phyloP scores from a whole-genome alignment of 2,113 vertebrate species.

The Zeus faber region DNA sequence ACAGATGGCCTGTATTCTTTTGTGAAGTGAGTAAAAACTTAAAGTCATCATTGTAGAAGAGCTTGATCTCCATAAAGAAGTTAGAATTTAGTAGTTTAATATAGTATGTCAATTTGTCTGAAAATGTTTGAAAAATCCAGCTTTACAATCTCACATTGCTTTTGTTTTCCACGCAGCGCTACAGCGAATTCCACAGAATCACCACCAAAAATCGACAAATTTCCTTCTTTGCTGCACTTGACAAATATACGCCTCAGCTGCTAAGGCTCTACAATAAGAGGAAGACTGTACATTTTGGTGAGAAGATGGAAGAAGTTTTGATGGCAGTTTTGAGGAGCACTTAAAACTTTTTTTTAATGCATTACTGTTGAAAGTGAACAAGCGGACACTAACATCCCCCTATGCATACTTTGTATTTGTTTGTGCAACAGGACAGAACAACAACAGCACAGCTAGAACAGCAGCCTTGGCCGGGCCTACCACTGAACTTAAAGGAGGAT shows the following conservation, averaged over 20 bases:
- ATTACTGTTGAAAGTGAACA: slow-evolving; percentile 11
- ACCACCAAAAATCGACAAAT: slow-evolving; percentile 17
- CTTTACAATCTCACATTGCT: not conserved
- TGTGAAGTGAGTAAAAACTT: slow-evolving; percentile 21
- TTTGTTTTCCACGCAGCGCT: not conserved
- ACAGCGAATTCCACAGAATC: not conserved
- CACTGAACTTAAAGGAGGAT: slow-evolving; percentile 17
- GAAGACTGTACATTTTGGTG: slow-evolving; percentile 16
- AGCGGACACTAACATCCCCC: not conserved
- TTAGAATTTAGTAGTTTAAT: not conserved
- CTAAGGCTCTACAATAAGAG: slow-evolving; percentile 16
- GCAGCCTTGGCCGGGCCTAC: slow-evolving; percentile 23
- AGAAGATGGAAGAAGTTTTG: slow-evolving; percentile 15
- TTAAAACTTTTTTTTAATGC: slow-evolving; percentile 8
- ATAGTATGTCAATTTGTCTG: not conserved
- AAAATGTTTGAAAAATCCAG: not conserved
- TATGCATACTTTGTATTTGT: slow-evolving; percentile 12
- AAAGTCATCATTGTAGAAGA: not conserved
- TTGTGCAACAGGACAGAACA: slow-evolving; percentile 25
- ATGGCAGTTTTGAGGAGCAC: slow-evolving; percentile 21
- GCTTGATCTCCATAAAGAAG: not conserved
- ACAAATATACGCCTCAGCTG: slow-evolving; percentile 18
- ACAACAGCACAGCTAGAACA: slow-evolving; percentile 22
- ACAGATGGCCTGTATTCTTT: slow-evolving; percentile 32
- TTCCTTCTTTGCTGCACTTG: slow-evolving; percentile 23